Evolutionary conservation across 2,797 vertebrate species (phyloP).

Genomic region (Oreortyx pictus): DNA sequence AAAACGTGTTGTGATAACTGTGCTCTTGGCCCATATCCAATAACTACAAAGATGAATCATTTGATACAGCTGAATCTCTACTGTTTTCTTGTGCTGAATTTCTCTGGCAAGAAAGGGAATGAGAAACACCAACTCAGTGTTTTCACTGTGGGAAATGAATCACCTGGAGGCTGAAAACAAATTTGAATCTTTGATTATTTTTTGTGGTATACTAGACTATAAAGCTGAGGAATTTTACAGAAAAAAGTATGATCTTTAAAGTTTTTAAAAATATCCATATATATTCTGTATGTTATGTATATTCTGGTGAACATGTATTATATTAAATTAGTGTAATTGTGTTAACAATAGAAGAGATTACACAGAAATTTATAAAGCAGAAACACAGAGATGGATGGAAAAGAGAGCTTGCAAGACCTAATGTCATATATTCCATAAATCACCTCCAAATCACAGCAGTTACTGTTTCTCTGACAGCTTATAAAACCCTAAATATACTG

Average conservation of each 20-base stretch:
- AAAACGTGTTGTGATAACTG: neutral
- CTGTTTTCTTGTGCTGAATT: neutral
- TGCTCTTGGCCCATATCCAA: neutral
- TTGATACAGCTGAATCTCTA: neutral
- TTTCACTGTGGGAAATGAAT: neutral
- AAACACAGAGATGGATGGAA: neutral
- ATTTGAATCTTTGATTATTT: neutral
- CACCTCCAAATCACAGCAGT: slow-evolving; percentile 2
- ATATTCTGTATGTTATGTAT: neutral
- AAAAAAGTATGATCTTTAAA: neutral
- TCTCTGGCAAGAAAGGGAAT: neutral
- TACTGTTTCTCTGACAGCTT: neutral
- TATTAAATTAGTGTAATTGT: neutral
- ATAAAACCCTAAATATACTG: neutral
- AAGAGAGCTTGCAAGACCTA: neutral
- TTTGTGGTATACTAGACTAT: neutral
- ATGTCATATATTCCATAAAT: slow-evolving; percentile 13
- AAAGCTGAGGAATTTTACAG: neutral
- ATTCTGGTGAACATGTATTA: slow-evolving; percentile 1
- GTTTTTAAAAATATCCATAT: neutral
- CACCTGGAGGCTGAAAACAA: neutral
- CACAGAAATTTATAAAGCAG: neutral
- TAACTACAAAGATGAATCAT: neutral
- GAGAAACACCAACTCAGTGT: neutral
- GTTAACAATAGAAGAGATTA: neutral